Evolutionary conservation across 1,140 invertebrate species (phyloP), one percentile per base, ranked within the genome.

Genomic region (Hyphantria cunea): DNA sequence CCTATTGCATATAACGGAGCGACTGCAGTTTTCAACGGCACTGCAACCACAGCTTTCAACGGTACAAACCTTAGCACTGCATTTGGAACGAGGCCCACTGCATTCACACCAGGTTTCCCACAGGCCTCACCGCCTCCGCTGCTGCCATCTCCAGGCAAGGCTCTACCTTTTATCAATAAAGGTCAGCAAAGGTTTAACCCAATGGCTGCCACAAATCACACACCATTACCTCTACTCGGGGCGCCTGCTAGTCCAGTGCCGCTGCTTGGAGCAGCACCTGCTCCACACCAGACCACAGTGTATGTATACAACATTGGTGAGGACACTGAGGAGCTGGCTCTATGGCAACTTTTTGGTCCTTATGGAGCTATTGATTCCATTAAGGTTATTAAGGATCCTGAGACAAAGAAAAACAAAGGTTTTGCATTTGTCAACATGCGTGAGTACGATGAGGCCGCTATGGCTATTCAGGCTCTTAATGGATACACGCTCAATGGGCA

Each of bases 341-440:
- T 99, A 66, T 99, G 99, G 99, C 98, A 99, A 91, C 93, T 99
- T 69, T 99, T 99, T 89, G 99, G 98, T 12, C 99, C 99, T 12
- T 99, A 99, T 89, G 99, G 99, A 71, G 99, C 98, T 64, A 99
- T 99, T 68, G 98, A 99, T 92, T 98, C 96, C 78, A 98, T 99
- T 49, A 99, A 99, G 93, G 96, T 98, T 66, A 99, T 99, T 78
- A 96, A 98, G 80, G 99, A 99, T 92, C 94, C 97, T 67, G 96
- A 99, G 91, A 99, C 98, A 65, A 98, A 99, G 93, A 99, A 99
- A 93, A 99, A 99, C 94, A 99, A 99, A 92, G 99, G 99, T 72
- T 99, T 99, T 86, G 99, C 98, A 37, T 99, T 99, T 89, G 98
- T 99, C 42, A 99, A 98, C 80, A 99, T 99, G 99, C 98, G 98